phyloP scores from a whole-genome alignment of 2,888 invertebrate species.

The Hypena proboscidalis region DNA sequence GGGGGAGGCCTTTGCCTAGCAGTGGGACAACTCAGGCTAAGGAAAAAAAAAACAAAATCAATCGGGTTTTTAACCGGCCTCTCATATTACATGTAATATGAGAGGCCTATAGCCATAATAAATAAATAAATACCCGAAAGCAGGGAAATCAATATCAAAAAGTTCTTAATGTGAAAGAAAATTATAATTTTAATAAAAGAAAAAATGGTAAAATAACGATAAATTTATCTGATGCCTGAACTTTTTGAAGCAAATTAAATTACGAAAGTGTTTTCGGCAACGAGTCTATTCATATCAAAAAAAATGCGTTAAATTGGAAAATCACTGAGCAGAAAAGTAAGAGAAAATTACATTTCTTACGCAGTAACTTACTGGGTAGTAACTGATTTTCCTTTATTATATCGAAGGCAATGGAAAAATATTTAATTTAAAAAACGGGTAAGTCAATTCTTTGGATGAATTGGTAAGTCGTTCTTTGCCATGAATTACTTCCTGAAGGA shows the following conservation, averaged over 20 bases:
- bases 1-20: too few relatives aligned
- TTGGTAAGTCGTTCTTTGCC: not conserved
- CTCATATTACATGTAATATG: too few relatives aligned
- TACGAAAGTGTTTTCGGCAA: conserved; percentile 35
- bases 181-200: too few relatives aligned
- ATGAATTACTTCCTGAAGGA: not conserved
- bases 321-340: conserved; percentile 43
- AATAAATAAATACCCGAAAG: too few relatives aligned
- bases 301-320: conserved; percentile 52
- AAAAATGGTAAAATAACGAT: too few relatives aligned
- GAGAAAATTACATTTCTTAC: conserved; percentile 49
- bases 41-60: too few relatives aligned
- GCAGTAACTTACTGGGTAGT: conserved; percentile 27
- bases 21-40: too few relatives aligned
- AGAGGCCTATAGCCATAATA: too few relatives aligned
- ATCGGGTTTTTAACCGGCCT: too few relatives aligned
- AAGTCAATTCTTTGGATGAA: not conserved
- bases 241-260: conserved; percentile 5
- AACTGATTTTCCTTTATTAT: conserved; percentile 37
- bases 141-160: too few relatives aligned
- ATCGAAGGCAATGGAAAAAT: conserved; percentile 27
- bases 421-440: conserved; percentile 11
- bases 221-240: conserved; percentile 8
- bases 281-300: conserved; percentile 50
- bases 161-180: too few relatives aligned